These are phyloP conservation scores for Catocala nupta DNA, from an alignment of 2,888 invertebrate genomes.

Conservation along the genomic window DNA sequence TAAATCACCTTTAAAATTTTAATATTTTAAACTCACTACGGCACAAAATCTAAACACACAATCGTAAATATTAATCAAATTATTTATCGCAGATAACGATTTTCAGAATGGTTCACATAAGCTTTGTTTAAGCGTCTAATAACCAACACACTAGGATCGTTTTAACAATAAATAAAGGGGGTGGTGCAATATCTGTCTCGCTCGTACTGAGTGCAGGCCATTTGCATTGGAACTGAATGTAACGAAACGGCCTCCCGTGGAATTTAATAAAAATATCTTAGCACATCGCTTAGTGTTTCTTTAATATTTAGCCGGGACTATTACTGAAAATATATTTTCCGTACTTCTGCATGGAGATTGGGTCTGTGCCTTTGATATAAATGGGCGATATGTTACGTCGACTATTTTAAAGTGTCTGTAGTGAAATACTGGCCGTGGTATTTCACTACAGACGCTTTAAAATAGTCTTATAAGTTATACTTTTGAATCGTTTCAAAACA, in stretches of 20 bases:
- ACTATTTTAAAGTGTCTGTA: constrained; percentile 32
- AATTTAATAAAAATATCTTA: constrained; percentile 86
- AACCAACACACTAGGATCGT: constrained; percentile 64
- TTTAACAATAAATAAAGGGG: constrained; percentile 77
- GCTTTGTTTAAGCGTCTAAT: constrained; percentile 64
- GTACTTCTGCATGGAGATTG: constrained; percentile 45
- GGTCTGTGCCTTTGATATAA: constrained; percentile 38
- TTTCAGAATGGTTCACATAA: constrained; percentile 43
- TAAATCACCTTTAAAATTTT: too few relatives aligned
- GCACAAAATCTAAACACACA: constrained; percentile 23
- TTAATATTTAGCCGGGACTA: constrained; percentile 69
- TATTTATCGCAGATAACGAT: constrained; percentile 32
- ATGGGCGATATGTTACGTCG: constrained; percentile 45
- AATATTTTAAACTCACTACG: background rate
- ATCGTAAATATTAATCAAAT: constrained; percentile 28
- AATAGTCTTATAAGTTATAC: constrained; percentile 10
- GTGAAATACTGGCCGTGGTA: constrained; percentile 21
- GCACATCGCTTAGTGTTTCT: constrained; percentile 70
- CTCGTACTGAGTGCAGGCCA: constrained; percentile 71
- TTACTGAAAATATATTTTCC: constrained; percentile 61
- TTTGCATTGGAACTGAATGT: constrained; percentile 81
- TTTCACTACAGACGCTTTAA: too few relatives aligned
- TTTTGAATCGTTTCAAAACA: constrained; percentile 24
- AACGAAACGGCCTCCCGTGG: constrained; percentile 77
- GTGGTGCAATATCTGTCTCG: constrained; percentile 80